Evolutionary conservation across 92 coral and sea anemone species (phyloP), one percentile per base, ranked within the genome.

Genomic region (Parazoanthus swiftii): DNA sequence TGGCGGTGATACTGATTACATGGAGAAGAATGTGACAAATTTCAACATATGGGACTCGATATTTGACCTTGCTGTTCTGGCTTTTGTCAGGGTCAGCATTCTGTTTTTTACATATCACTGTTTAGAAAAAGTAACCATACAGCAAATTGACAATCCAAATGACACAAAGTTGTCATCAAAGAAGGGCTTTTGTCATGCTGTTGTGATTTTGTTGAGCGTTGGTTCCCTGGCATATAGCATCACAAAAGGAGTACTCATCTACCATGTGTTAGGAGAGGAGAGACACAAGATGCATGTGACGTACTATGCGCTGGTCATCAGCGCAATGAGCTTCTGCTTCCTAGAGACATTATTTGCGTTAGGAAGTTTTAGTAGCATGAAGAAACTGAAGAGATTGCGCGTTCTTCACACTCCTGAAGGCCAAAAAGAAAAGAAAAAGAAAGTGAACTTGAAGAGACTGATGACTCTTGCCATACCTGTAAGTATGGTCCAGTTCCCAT

Each of bases 381-480:
- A 92, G 76, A 92, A 90, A 79, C 81, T 96, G 51, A 89, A 85
- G 84, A 81, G 84, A 42, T 89, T 90, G 72, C 90, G 94, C 44
- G 91, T 96, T 80, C 92, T 91, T n/a, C 88, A 88, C 38, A 83
- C 87, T 26, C 92, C 92, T 8, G 91, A 93, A 66, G 93, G 92
- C 23, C 88, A 87, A 70, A 91, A 90, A 18, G 81, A 46, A 8
- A 37, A 92, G 29, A 48, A 84, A 87, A 85, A 67, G 85, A 93
- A 90, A 79, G 96, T 93, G 39, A 94, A 93, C 84, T 76, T 96
- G 50, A 37, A 94, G 15, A 77, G 98, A 42, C 88, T 96, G 79
- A 90, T 90, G 80, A 89, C 93, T 35, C 90, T 96, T 71, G 98
- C 98, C 20, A 93, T 92, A 90, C 96, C 98, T 38, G 98, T 96